Conservation (phyloP, 1,140 invertebrate species). For the Lineus longissimus region DNA sequence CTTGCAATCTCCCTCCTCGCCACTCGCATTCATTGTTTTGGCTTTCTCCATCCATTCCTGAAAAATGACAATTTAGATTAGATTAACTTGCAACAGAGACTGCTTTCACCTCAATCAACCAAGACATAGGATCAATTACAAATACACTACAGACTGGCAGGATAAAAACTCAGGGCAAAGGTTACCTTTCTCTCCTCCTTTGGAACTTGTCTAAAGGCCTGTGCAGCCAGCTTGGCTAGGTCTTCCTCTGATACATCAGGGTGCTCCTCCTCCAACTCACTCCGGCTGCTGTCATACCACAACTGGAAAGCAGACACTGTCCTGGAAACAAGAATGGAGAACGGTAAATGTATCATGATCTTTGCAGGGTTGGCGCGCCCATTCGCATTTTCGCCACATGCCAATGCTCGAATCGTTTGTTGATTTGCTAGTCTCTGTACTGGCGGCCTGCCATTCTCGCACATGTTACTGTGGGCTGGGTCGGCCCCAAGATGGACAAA, state of each 20-base stretch:
- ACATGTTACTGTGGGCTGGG: too few species aligned
- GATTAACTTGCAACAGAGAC: not conserved
- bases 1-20: slow-evolving; percentile 20
- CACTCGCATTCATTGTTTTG: slow-evolving; percentile 12
- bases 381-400: not conserved
- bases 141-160: not conserved
- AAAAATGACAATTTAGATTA: slow-evolving; percentile 2
- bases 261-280: slow-evolving; percentile 27
- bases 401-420: too few species aligned
- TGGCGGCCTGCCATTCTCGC: too few species aligned
- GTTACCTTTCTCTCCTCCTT: slow-evolving; percentile 46
- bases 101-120: not conserved
- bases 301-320: slow-evolving; percentile 37
- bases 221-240: slow-evolving; percentile 30
- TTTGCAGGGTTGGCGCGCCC: too few species aligned
- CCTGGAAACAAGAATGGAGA: slow-evolving; percentile 16
- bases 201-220: slow-evolving; percentile 34
- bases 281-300: slow-evolving; percentile 38
- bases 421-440: too few species aligned
- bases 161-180: too few species aligned
- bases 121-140: not conserved
- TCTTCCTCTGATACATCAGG: slow-evolving; percentile 36
- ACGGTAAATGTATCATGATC: slow-evolving; percentile 5
- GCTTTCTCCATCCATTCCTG: slow-evolving; percentile 37
- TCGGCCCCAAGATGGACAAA: too few species aligned